Percentiles rank a stretch among this genome's conserved stretches.
These are phyloP conservation scores for Sycophila sp. DNA, from an alignment of 1,140 invertebrate genomes.

Conservation along the genomic window DNA sequence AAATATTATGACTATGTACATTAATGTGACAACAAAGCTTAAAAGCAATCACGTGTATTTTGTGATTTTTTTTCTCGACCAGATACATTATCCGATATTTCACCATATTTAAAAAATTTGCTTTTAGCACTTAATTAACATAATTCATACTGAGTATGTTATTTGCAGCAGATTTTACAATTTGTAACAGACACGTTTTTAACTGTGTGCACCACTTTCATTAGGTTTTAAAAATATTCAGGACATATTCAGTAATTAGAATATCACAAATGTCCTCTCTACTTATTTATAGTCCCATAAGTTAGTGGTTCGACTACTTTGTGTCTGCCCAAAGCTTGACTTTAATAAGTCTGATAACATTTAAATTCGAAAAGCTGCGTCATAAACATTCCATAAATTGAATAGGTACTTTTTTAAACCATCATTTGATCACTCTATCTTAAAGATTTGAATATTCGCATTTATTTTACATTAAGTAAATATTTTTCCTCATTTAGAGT, in stretches of 20 bases:
- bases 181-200: not conserved
- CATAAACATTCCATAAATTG: slow-evolving; percentile 23
- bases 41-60: slow-evolving; percentile 16
- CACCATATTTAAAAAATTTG: not conserved
- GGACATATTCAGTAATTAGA: slow-evolving; percentile 3
- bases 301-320: not conserved
- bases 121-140: not conserved
- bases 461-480: not conserved
- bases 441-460: not conserved
- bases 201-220: not conserved
- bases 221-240: not conserved
- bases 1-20: slow-evolving; percentile 44
- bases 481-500: not conserved
- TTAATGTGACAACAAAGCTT: slow-evolving; percentile 29
- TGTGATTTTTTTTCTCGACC: not conserved
- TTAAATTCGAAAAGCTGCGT: slow-evolving; percentile 31
- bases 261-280: slow-evolving; percentile 23
- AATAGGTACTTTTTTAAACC: slow-evolving; percentile 4
- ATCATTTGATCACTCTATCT: slow-evolving; percentile 16
- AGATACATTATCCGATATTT: slow-evolving; percentile 20
- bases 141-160: not conserved
- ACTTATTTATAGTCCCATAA: not conserved
- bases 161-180: not conserved
- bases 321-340: not conserved
- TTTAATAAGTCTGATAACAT: slow-evolving; percentile 14